Evolutionary conservation across 2,113 vertebrate genomes (phyloP), one percentile per base, ranked within the genome.

Genomic region (Thermophis baileyi): DNA sequence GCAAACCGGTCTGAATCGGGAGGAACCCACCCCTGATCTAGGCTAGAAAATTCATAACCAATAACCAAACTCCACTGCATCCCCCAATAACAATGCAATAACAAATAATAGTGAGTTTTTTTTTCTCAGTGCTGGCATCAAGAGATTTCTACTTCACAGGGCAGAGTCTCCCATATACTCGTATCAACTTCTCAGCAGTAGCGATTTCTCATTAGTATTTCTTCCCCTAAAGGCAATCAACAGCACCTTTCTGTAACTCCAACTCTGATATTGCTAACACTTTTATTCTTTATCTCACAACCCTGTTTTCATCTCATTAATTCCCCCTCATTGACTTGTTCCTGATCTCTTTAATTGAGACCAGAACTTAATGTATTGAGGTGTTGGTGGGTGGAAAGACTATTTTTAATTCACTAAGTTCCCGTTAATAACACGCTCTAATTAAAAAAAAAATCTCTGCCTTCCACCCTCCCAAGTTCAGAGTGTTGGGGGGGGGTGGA

Each of bases 301-400:
- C 96, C 95, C 95, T 96, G 8, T 96, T 97, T 96, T 97, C 94
- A 96, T 97, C 96, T 97, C 97, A 96, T 94, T 97, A 97, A 95
- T 97, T 97, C 96, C 96, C 93, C 95, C 96, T 97, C 97, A 96
- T 94, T 96, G 96, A 95, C 89, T 90, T 96, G 95, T 97, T 96
- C 97, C 97, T 98, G 97, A 98, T 97, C 97, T 97, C 97, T 97
- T 94, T 98, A 98, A 98, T 97, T 97, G 97, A 98, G 97, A 98
- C 97, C 97, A 98, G 97, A 97, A 97, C 96, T 97, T 97, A 94
- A 74, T 98, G 96, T 96, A 98, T 97, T 96, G 94, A 96, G 93
- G 91, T 94, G 91, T 92, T 94, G 74, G 74, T 22, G 74, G 94
- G 94, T 94, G 95, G 93, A 95, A 93, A 94, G 95, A 94, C 97